Conservation (phyloP, 1,140 invertebrate genomes). For the Berghia stephanieae region DNA sequence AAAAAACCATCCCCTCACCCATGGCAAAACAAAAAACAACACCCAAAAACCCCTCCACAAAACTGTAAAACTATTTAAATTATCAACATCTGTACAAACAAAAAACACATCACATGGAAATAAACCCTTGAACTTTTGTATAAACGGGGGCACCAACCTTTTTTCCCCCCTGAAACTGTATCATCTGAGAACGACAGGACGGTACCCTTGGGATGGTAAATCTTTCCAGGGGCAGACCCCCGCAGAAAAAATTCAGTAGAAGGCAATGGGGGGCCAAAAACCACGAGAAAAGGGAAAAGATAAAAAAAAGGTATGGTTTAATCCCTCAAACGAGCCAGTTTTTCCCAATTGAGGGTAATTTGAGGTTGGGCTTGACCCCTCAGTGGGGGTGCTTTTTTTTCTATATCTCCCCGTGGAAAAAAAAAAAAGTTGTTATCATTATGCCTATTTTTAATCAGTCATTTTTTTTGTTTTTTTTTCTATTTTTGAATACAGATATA, state of each 20-base stretch:
- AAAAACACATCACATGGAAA: too few relatives aligned
- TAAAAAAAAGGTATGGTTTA: conserved; percentile 37
- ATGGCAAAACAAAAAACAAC: too few relatives aligned
- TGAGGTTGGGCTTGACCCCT: background rate
- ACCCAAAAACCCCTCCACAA: too few relatives aligned
- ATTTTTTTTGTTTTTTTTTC: background rate
- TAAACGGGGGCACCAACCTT: too few relatives aligned
- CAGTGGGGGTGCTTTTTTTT: background rate
- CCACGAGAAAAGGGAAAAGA: conserved; percentile 52
- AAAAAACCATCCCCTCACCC: too few relatives aligned
- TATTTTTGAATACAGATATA: background rate
- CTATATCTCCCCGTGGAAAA: conserved; percentile 33
- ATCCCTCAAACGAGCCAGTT: background rate
- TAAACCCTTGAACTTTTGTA: too few relatives aligned
- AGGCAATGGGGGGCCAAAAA: conserved; percentile 54
- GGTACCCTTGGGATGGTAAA: conserved; percentile 47
- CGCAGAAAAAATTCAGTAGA: conserved; percentile 50
- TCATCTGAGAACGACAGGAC: too few relatives aligned
- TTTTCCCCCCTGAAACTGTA: too few relatives aligned
- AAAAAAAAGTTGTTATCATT: background rate
- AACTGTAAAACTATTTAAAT: too few relatives aligned
- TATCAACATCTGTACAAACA: too few relatives aligned
- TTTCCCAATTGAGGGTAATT: conserved; percentile 16
- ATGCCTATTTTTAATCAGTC: background rate
- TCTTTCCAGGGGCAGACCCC: conserved; percentile 37